Percentiles rank a stretch among this genome's conserved stretches.
These are phyloP conservation scores for Falco columbarius DNA, from an alignment of 2,797 vertebrate genomes.

Conservation along the genomic window DNA sequence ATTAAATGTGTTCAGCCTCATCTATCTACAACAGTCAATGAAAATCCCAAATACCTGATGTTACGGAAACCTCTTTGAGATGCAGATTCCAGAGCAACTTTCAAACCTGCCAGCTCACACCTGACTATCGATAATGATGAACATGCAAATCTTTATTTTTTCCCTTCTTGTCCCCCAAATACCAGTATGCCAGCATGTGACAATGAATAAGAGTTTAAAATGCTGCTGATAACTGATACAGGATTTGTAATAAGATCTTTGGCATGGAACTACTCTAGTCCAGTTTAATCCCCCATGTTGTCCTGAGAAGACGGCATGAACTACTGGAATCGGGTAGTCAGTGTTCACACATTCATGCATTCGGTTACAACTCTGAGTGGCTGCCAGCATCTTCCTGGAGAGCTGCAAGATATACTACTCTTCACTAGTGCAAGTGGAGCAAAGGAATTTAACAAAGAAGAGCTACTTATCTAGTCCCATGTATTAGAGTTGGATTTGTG, in stretches of 20 bases:
- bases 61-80: not conserved
- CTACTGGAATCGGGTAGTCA: not conserved
- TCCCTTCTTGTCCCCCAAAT: not conserved
- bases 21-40: not conserved
- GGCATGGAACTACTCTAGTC: not conserved
- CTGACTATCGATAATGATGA: not conserved
- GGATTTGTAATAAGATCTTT: not conserved
- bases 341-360: not conserved
- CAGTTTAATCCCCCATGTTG: not conserved
- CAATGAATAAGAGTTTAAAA: not conserved
- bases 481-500: not conserved
- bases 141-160: not conserved
- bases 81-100: not conserved
- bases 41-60: not conserved
- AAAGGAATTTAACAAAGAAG: not conserved
- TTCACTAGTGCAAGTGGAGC: not conserved
- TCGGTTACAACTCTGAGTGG: not conserved
- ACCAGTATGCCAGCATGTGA: not conserved
- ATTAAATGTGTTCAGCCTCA: not conserved
- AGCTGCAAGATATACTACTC: not conserved
- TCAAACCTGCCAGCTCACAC: not conserved
- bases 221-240: not conserved
- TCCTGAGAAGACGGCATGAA: not conserved
- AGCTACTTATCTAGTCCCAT: not conserved
- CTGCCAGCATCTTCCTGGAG: not conserved